A percentile compares a stretch with the other conserved stretches of the same genome.
phyloP scores from a whole-genome alignment of 2,797 vertebrate genomes.

The Poecilia picta region DNA sequence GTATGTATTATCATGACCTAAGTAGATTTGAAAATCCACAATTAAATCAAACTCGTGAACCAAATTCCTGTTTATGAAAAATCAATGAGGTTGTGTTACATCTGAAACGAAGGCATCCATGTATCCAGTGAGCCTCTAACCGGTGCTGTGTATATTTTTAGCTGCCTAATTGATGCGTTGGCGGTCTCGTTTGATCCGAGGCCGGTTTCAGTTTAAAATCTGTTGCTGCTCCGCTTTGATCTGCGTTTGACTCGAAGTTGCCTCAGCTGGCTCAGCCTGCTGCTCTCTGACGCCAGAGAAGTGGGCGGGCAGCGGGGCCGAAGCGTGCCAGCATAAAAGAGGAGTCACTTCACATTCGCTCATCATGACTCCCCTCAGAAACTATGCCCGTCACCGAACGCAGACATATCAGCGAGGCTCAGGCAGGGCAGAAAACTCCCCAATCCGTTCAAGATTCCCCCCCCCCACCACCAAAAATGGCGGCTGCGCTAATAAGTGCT shows the following conservation, averaged over 20 bases:
- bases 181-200: neutral
- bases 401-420: neutral
- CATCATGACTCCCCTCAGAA: conserved; percentile 70
- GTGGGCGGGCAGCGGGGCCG: conserved; percentile 21
- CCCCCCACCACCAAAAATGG: conserved; percentile 72
- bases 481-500: conserved; percentile 54
- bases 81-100: neutral
- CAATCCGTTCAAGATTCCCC: conserved; percentile 28
- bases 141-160: neutral
- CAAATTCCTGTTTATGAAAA: neutral
- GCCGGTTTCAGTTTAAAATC: conserved; percentile 20
- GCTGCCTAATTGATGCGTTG: neutral
- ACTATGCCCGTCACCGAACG: conserved; percentile 59
- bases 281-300: conserved; percentile 34
- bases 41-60: neutral
- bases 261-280: conserved; percentile 29
- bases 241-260: conserved; percentile 10
- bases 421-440: conserved; percentile 29
- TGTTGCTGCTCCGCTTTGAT: neutral
- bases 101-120: neutral
- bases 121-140: neutral
- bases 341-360: conserved; percentile 55
- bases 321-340: conserved; percentile 37
- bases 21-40: neutral
- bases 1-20: neutral